Evolutionary conservation across 1,140 invertebrate genomes (phyloP).

Genomic region (Capitella teleta): DNA sequence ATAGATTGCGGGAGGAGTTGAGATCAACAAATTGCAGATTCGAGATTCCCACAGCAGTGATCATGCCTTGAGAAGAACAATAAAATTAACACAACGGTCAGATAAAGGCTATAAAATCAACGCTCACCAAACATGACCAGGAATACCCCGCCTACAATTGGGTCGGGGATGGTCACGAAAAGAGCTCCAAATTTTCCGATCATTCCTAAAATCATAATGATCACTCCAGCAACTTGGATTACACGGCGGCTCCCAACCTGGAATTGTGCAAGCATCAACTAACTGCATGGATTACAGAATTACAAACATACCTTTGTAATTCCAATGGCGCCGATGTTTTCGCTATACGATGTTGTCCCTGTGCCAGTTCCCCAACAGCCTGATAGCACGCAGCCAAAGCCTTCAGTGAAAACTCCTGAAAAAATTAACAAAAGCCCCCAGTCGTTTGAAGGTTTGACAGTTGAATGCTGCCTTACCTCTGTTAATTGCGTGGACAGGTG

Average conservation of each 20-base stretch:
- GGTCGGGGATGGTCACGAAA: constrained; percentile 77
- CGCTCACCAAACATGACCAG: constrained; percentile 66
- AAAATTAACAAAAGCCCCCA: background rate
- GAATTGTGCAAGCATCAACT: background rate
- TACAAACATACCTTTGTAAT: constrained; percentile 43
- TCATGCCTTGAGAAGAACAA: constrained; percentile 11
- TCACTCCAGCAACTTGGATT: background rate
- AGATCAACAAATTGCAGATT: constrained; percentile 13
- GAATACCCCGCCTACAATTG: constrained; percentile 74
- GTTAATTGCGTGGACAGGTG: constrained; percentile 29
- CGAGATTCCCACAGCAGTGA: constrained; percentile 10
- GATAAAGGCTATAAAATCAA: too few relatives aligned
- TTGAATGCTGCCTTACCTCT: constrained; percentile 14
- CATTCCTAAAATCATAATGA: constrained; percentile 53
- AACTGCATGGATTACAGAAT: background rate
- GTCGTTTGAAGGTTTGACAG: background rate
- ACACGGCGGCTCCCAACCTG: constrained; percentile 8
- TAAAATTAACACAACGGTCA: too few relatives aligned
- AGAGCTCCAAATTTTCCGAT: constrained; percentile 57
- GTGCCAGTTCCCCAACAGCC: constrained; percentile 70
- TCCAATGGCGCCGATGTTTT: constrained; percentile 82
- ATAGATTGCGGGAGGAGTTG: constrained; percentile 11
- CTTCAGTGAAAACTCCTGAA: constrained; percentile 71
- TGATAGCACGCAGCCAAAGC: constrained; percentile 67
- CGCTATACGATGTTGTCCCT: constrained; percentile 68